Conservation (phyloP, 2,797 vertebrate species). For the Channallabes apus region DNA sequence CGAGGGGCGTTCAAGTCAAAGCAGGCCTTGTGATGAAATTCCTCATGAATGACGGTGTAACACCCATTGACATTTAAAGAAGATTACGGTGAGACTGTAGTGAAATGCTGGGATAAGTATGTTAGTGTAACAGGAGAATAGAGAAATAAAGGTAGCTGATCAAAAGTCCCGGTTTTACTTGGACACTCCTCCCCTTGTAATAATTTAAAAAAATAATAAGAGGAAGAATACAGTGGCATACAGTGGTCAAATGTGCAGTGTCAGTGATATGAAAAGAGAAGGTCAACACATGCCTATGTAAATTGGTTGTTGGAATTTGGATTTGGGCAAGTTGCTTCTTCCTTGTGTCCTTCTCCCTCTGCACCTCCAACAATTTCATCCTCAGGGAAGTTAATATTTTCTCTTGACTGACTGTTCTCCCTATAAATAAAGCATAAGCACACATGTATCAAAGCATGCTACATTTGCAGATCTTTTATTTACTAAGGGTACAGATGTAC, state of each 20-base stretch:
- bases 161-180: no score
- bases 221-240: neutral
- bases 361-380: constrained; percentile 68
- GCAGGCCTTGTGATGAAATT: no score
- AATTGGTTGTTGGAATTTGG: neutral
- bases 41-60: no score
- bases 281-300: neutral
- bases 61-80: no score
- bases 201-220: neutral
- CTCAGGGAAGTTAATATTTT: constrained; percentile 77
- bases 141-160: no score
- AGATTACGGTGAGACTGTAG: no score
- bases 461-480: neutral
- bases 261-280: neutral
- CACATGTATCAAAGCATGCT: neutral
- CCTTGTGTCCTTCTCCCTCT: constrained; percentile 44
- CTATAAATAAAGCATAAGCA: constrained; percentile 54
- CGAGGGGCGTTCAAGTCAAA: no score
- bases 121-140: no score
- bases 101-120: no score
- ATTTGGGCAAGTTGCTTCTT: neutral
- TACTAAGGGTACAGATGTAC: no score
- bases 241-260: neutral
- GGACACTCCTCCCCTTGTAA: no score
- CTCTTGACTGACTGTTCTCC: constrained; percentile 70